These are phyloP conservation scores for Panthera tigris DNA, from an alignment of 2,113 vertebrate genomes.

Conservation along the genomic window DNA sequence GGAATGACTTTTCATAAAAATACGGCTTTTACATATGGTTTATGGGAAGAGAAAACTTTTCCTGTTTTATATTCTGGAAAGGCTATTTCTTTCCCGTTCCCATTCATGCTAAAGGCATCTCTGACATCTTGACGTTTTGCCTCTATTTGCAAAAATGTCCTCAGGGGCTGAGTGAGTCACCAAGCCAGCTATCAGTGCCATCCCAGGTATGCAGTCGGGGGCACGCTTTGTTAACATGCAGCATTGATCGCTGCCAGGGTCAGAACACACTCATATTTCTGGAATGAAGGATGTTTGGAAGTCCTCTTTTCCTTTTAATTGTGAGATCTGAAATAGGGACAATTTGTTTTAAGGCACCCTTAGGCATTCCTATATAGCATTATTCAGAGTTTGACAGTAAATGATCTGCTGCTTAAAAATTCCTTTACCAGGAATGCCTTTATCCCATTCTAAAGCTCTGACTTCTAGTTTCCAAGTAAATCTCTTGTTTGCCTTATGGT, in stretches of 20 bases:
- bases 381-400: conserved; percentile 46
- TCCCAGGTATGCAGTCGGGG: not conserved
- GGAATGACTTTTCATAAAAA: conserved; percentile 38
- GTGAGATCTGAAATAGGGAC: not conserved
- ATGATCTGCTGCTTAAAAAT: conserved; percentile 47
- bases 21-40: not conserved
- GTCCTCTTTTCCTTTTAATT: conserved; percentile 48
- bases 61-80: conserved; percentile 65
- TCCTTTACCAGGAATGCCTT: conserved; percentile 5
- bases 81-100: conserved; percentile 31
- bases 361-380: not conserved
- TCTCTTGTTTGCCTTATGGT: not conserved
- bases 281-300: conserved; percentile 12
- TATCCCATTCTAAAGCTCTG: not conserved
- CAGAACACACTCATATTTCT: not conserved
- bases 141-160: conserved; percentile 73
- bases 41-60: conserved; percentile 26
- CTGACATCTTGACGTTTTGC: conserved; percentile 50
- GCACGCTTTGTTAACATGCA: conserved; percentile 36
- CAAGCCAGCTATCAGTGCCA: conserved; percentile 47
- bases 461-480: conserved; percentile 26
- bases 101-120: conserved; percentile 55
- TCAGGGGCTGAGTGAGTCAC: conserved; percentile 58
- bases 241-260: not conserved
- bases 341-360: conserved; percentile 52